Percentiles rank a stretch among this genome's conserved stretches.
Evolutionary conservation across 2,888 invertebrate species (phyloP).

Genomic region (Diplolepis rosae): DNA sequence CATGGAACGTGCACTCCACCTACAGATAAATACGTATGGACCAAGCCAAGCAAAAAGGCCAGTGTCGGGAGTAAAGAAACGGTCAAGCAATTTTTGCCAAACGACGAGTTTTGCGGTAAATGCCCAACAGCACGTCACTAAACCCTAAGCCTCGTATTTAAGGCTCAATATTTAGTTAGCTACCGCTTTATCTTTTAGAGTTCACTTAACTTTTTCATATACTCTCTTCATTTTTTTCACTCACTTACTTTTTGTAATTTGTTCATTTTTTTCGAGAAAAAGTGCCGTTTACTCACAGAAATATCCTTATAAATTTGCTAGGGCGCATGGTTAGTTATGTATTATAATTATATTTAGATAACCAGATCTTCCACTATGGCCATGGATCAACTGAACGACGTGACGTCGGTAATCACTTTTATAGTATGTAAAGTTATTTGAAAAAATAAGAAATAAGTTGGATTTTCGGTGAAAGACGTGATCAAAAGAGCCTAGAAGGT

Average conservation of each 20-base stretch:
- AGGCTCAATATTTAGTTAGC: background rate
- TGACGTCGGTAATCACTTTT: too few species aligned
- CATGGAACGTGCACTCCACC: constrained; percentile 30
- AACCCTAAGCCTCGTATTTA: constrained; percentile 3
- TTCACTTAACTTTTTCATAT: background rate
- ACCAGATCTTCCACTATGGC: background rate
- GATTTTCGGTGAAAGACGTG: too few species aligned
- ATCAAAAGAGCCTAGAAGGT: too few species aligned
- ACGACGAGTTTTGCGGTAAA: constrained; percentile 36
- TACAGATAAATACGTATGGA: constrained; percentile 24
- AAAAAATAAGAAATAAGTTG: too few species aligned
- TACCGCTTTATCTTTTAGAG: background rate
- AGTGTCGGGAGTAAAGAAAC: constrained; percentile 7
- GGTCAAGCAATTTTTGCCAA: constrained; percentile 40
- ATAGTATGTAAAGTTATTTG: too few species aligned
- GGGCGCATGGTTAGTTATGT: too few species aligned
- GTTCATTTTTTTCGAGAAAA: background rate
- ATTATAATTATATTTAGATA: constrained; percentile 14
- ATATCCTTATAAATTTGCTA: too few species aligned
- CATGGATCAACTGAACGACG: too few species aligned
- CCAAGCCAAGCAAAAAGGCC: constrained; percentile 1
- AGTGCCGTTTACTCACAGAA: too few species aligned
- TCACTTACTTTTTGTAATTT: background rate
- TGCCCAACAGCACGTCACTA: constrained; percentile 32
- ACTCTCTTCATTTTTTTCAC: background rate